Base-by-base conservation (phyloP, 2,113 vertebrate genomes). In the Cariama cristata region DNA sequence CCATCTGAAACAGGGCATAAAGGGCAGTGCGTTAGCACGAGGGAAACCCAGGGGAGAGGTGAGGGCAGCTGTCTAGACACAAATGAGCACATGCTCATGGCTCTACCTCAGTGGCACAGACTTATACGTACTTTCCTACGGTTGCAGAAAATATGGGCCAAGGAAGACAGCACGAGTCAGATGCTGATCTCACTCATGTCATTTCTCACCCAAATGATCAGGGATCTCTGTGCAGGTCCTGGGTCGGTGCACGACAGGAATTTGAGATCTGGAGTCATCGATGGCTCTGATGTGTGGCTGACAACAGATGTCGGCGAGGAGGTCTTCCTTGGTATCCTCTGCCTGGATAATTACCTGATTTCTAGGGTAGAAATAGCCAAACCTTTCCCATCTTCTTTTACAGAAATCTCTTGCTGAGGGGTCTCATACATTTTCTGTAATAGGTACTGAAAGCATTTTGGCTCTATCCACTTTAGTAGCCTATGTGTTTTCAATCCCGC, bases 401-500 rank as follows among this genome's bases (percentile, higher is more conserved):
- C 5, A 77, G 59, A 30, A 50, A 81, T 35, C 21, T 52, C 33
- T 56, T 59, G 16, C 75, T 66, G 13, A 10, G 18, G 30, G 12
- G 6, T 52, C 82, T 92, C 47, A 59, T 67, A 32, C 12, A 32
- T 95, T 93, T 93, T 84, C 79, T 90, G 0, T 60, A 92, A 80
- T 26, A 86, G 38, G 14, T 83, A 86, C n/a, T 95, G 81, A 93
- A 88, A 94, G 27, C 7, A 18, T 50, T 90, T 83, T 92, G 63
- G 81, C 59, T 93, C 26, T 27, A 3, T 50, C 35, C 33, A 18
- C 18, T 67, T 35, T 6, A 90, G 67, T 44, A 86, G 82, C 47
- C 88, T 89, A 22, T 60, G 32, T 91, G 72, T 93, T 97, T 97
- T 79, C 76, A 97, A 81, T 90, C 59, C 47, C 2, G 3, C 1